These are phyloP conservation scores for Crocodylus rhombifer DNA, from an alignment of 2,797 vertebrate species.

Conservation along the genomic window DNA sequence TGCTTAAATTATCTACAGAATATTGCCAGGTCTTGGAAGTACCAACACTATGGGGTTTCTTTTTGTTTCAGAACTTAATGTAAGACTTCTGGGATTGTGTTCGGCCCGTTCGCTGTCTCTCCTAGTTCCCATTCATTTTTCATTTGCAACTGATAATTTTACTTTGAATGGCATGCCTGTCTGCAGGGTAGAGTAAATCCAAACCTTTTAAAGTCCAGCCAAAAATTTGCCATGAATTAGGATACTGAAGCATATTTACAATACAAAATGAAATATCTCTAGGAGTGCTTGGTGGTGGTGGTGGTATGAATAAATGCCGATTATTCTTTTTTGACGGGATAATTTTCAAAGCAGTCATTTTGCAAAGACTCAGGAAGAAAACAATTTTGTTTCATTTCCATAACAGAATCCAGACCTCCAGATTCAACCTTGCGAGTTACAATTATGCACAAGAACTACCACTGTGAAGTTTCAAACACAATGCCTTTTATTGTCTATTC, in stretches of 20 bases:
- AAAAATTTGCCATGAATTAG: conserved; percentile 85
- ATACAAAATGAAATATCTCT: conserved; percentile 71
- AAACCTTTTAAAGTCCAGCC: conserved; percentile 84
- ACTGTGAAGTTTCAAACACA: conserved; percentile 25
- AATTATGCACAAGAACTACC: conserved; percentile 56
- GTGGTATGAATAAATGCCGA: conserved; percentile 81
- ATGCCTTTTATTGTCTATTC: conserved; percentile 79
- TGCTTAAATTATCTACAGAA: not conserved
- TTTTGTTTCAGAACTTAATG: conserved; percentile 45
- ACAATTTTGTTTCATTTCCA: conserved; percentile 94
- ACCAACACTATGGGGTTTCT: not conserved
- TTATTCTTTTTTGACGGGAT: conserved; percentile 84
- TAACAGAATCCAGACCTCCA: conserved; percentile 90
- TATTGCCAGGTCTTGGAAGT: not conserved
- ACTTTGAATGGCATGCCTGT: conserved; percentile 72
- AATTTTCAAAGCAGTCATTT: conserved; percentile 86
- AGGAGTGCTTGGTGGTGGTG: conserved; percentile 15
- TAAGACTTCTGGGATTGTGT: conserved; percentile 24
- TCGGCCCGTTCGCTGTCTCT: conserved; percentile 37
- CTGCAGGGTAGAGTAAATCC: conserved; percentile 79
- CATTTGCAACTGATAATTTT: conserved; percentile 73
- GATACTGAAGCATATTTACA: conserved; percentile 75
- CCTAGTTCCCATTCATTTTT: conserved; percentile 64
- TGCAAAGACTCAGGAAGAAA: conserved; percentile 91
- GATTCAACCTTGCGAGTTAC: conserved; percentile 60